Base-by-base conservation (phyloP, 2,797 vertebrate genomes). In the Melanotaenia pygmaea region DNA sequence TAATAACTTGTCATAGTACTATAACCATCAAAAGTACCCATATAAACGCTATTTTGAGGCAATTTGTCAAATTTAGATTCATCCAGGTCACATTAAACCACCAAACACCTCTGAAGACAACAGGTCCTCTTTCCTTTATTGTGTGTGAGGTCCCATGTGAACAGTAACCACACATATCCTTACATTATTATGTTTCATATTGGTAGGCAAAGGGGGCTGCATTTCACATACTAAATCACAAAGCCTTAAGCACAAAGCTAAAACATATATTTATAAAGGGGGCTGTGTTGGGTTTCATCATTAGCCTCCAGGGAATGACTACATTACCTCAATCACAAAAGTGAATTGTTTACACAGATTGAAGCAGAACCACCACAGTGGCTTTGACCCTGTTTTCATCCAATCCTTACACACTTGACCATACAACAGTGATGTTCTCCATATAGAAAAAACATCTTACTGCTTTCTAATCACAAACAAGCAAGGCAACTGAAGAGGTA, bases 311-410 rank as follows among this genome's bases (percentile, higher is more conserved):
- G 88, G 89, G 85, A 67, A 77, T 4, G 57, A 81, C 87, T 77
- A 58, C 43, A n/a, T 77, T 47, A 56, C 67, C 74, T 85, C 76
- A 75, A 65, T 65, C 82, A 86, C 82, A 92, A 91, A 94, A 89
- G 61, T 67, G 58, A 88, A 90, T 90, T 93, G 91, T 93, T 90
- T 67, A 57, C 14, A 20, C 67, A 74, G 75, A 75, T 80, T 28
- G 67, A 83, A 11, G 68, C 74, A 79, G 74, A 70, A 64, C 74
- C 85, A 72, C 79, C 72, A 87, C 88, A 73, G 61, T 70, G 32
- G 2, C 58, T 79, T 20, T 92, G 90, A 93, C 88, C 92, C 79
- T 81, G 65, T 92, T 94, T 89, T 64, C 32, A 77, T 83, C 90
- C 91, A 92, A 92, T 92, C 86, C 86, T 24, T n/a, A 61, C 32